Base-by-base conservation (phyloP, 2,113 vertebrate species). In the Reinhardtius hippoglossoides region DNA sequence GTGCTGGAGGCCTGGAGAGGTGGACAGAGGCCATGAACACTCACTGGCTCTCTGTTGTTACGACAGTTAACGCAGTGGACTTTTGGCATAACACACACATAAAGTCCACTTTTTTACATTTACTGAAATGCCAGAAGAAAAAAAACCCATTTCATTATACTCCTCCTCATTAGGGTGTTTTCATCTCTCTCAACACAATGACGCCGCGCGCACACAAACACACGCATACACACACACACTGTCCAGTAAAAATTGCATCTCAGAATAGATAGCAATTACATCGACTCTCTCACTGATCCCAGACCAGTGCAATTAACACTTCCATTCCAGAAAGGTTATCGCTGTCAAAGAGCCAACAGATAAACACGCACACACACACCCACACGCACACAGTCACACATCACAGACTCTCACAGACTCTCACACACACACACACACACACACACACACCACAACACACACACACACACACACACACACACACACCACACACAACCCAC, bases 241-340 rank as follows among this genome's bases (percentile, higher is more conserved):
- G 44, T 74, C 73, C 60, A 56, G 73, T 74, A 74, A 67, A 76
- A 90, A 78, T 7, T 2, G 56, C 57, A 67, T 74, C 72, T 72
- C 44, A 67, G 82, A 87, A 85, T 76, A 84, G 83, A 83, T 69
- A 48, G 65, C 78, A 89, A 88, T 89, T 89, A 87, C 71, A 91
- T 48, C 59, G 60, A 74, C 78, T 85, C 72, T 71, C 82, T 60
- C n/a, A 83, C 81, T 89, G 86, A 90, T 88, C 78, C 81, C 65
- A 85, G 83, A 87, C 83, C 86, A 79, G 83, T 90, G 77, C 89
- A 91, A 91, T 91, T 90, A 92, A 89, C 85, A 87, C 84, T 71
- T 56, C 73, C 65, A 69, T 90, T 84, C 69, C 84, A 83, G 77
- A 92, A 91, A 91, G 91, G 91, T 92, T 90, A 90, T 83, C 15